Conservation (phyloP, 2,797 vertebrate genomes). For the Eremophila alpestris region DNA sequence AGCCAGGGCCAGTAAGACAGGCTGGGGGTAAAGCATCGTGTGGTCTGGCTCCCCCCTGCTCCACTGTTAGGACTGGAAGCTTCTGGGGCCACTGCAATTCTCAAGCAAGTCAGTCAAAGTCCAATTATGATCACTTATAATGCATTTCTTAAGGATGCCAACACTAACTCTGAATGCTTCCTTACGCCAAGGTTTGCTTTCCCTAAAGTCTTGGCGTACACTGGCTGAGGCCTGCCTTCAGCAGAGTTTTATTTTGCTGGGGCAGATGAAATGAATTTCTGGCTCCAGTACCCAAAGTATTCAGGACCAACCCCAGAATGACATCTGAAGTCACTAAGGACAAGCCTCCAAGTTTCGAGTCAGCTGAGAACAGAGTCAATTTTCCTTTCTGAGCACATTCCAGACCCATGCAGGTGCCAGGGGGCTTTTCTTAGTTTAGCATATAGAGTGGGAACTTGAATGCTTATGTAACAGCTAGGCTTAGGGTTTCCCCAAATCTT, state of each 20-base stretch:
- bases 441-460: not conserved
- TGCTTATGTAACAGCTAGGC: not conserved
- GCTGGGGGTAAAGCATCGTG: not conserved
- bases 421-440: not conserved
- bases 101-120: not conserved
- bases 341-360: not conserved
- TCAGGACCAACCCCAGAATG: not conserved
- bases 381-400: not conserved
- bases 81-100: not conserved
- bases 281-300: not conserved
- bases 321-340: not conserved
- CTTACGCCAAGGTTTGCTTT: not conserved
- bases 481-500: not conserved
- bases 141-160: not conserved
- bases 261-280: not conserved
- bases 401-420: not conserved
- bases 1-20: not conserved
- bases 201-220: not conserved
- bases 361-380: not conserved
- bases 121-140: not conserved
- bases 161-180: not conserved
- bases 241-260: not conserved
- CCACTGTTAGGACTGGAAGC: not conserved
- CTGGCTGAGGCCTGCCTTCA: not conserved
- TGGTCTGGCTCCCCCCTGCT: not conserved